Conservation (phyloP, 2,888 invertebrate genomes). For the Calliscelio sp. region DNA sequence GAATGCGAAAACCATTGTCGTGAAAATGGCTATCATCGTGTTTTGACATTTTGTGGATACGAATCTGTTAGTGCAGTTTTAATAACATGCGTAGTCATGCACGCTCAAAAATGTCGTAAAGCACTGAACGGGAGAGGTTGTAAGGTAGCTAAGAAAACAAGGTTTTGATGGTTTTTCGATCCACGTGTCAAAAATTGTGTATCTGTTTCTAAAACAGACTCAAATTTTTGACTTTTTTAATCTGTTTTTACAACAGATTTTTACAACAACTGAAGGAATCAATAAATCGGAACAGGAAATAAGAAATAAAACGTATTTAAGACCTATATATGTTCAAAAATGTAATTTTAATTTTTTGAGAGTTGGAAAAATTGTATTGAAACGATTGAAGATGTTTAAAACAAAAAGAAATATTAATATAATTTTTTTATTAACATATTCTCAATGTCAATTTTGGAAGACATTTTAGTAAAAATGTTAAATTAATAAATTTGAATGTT, state of each 20-base stretch:
- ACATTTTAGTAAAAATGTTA: too few relatives aligned
- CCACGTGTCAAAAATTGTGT: constrained; percentile 35
- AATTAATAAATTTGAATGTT: too few relatives aligned
- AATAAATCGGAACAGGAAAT: constrained; percentile 5
- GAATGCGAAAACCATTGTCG: constrained; percentile 43
- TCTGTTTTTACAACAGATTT: neutral
- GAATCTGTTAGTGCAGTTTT: constrained; percentile 58
- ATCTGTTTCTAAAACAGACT: constrained; percentile 50
- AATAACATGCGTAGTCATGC: constrained; percentile 60
- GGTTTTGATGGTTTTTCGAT: constrained; percentile 27
- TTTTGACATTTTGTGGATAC: constrained; percentile 57
- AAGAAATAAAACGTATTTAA: too few relatives aligned
- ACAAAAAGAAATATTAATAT: too few relatives aligned
- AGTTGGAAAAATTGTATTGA: too few relatives aligned
- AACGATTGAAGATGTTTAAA: too few relatives aligned
- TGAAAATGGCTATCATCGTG: constrained; percentile 40
- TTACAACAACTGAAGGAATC: neutral
- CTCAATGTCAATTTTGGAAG: too few relatives aligned
- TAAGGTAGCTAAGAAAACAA: constrained; percentile 54
- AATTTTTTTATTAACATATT: too few relatives aligned
- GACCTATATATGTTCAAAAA: too few relatives aligned
- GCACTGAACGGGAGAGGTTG: constrained; percentile 26
- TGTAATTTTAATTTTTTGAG: too few relatives aligned
- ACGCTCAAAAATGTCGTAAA: constrained; percentile 35
- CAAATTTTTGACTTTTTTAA: constrained; percentile 47